Percentiles rank a stretch among this genome's conserved stretches.
phyloP scores from a whole-genome alignment of 2,797 vertebrate species.

The Danio jaintianensis region DNA sequence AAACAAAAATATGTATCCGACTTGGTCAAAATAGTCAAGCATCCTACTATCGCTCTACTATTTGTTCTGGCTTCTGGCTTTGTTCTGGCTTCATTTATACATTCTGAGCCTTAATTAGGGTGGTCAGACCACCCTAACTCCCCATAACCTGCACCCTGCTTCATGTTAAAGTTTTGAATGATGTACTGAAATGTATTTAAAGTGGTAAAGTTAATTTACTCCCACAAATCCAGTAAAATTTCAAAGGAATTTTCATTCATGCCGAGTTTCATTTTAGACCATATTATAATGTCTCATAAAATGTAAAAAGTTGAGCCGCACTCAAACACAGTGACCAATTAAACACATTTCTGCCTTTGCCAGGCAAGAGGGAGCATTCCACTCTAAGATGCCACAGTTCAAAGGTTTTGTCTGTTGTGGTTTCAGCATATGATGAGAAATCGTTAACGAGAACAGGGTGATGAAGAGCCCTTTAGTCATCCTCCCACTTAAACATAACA shows the following conservation, averaged over 20 bases:
- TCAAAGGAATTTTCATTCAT: conserved; percentile 28
- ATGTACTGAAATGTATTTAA: conserved; percentile 17
- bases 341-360: conserved; percentile 60
- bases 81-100: conserved; percentile 3
- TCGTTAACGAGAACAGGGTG: conserved; percentile 61
- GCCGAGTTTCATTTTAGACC: conserved; percentile 14
- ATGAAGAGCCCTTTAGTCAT: conserved; percentile 49
- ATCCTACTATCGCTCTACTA: neutral
- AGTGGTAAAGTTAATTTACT: conserved; percentile 26
- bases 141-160: conserved; percentile 12
- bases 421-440: conserved; percentile 67
- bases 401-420: conserved; percentile 68
- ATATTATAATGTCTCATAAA: conserved; percentile 27
- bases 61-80: conserved; percentile 10
- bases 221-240: conserved; percentile 36
- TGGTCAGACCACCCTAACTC: conserved; percentile 9
- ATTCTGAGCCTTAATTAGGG: neutral
- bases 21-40: neutral
- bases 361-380: conserved; percentile 35
- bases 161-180: conserved; percentile 19
- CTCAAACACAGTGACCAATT: conserved; percentile 63
- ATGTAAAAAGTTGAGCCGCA: conserved; percentile 55
- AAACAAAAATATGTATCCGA: neutral
- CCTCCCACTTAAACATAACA: conserved; percentile 46
- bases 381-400: conserved; percentile 62